A percentile compares a stretch with the other conserved stretches of the same genome.
These are phyloP conservation scores for Lepus americanus DNA, from an alignment of 2,113 vertebrate genomes.

Conservation along the genomic window DNA sequence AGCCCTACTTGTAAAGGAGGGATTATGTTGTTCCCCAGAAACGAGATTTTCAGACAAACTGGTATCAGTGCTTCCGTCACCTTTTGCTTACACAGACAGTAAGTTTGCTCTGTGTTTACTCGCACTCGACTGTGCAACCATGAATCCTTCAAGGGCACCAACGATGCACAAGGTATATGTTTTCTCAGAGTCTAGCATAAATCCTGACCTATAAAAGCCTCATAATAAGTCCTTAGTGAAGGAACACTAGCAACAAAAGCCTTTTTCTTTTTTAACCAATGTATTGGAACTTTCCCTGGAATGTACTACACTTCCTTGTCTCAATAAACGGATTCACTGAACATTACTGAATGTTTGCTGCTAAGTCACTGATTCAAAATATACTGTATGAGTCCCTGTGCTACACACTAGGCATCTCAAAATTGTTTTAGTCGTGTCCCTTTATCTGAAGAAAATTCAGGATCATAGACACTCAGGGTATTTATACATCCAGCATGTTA, in stretches of 20 bases:
- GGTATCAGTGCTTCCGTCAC: too few relatives aligned
- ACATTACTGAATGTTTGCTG: slow-evolving; percentile 8
- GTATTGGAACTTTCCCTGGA: slow-evolving; percentile 16
- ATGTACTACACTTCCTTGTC: slow-evolving; percentile 12
- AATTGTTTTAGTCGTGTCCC: not conserved
- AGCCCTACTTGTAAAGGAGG: not conserved
- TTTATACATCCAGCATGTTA: not conserved
- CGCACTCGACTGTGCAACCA: too few relatives aligned
- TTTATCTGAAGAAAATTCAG: not conserved
- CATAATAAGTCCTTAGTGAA: not conserved
- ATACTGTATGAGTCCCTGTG: not conserved
- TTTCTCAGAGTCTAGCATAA: not conserved
- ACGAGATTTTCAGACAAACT: not conserved
- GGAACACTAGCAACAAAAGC: not conserved
- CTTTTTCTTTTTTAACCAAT: slow-evolving; percentile 42
- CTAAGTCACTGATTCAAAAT: slow-evolving; percentile 28
- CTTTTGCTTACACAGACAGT: not conserved
- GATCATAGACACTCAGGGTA: not conserved
- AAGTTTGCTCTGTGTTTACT: not conserved
- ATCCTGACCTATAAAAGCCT: not conserved
- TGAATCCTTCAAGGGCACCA: fast-evolving
- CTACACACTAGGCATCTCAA: not conserved
- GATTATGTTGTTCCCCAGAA: not conserved
- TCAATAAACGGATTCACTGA: slow-evolving; percentile 36
- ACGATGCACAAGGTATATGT: not conserved